These are phyloP conservation scores for Syngnathus typhle DNA, from an alignment of 2,113 vertebrate species.

Conservation along the genomic window DNA sequence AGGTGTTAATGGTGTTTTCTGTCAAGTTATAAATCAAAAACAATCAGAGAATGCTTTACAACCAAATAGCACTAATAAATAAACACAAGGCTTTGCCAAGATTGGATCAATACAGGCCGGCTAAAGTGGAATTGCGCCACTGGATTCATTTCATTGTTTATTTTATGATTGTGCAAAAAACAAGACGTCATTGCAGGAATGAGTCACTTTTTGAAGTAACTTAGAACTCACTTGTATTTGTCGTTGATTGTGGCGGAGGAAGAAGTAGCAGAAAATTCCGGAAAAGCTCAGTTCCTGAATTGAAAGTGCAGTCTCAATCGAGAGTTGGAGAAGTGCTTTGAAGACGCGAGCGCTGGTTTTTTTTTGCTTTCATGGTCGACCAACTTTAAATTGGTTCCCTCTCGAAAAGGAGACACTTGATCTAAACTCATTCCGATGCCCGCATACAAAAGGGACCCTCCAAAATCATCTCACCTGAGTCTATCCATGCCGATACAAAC, in stretches of 20 bases:
- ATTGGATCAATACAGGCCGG: not conserved
- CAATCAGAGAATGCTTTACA: not conserved
- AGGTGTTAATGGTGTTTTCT: conserved; percentile 4
- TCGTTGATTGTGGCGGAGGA: not conserved
- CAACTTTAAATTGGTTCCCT: conserved; percentile 5
- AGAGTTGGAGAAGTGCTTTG: not conserved
- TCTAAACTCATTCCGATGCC: conserved; percentile 4
- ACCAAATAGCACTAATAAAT: conserved; percentile 2
- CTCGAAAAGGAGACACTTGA: not conserved
- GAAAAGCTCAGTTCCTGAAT: not conserved
- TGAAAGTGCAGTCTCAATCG: not conserved
- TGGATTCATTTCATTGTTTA: conserved; percentile 2
- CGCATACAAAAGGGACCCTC: not conserved
- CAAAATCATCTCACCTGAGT: not conserved
- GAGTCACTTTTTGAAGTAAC: not conserved
- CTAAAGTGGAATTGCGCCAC: not conserved
- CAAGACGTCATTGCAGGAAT: not conserved
- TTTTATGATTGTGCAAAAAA: conserved; percentile 3
- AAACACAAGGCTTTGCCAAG: conserved; percentile 8
- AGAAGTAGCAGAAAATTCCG: not conserved
- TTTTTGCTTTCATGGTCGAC: conserved; percentile 3
- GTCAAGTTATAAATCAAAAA: not conserved
- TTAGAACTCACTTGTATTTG: not conserved
- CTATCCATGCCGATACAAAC: not conserved
- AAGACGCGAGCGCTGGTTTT: not conserved